A percentile compares a stretch with the other conserved stretches of the same genome.
phyloP scores from a whole-genome alignment of 2,888 invertebrate species.

The Chelonus formosanus region DNA sequence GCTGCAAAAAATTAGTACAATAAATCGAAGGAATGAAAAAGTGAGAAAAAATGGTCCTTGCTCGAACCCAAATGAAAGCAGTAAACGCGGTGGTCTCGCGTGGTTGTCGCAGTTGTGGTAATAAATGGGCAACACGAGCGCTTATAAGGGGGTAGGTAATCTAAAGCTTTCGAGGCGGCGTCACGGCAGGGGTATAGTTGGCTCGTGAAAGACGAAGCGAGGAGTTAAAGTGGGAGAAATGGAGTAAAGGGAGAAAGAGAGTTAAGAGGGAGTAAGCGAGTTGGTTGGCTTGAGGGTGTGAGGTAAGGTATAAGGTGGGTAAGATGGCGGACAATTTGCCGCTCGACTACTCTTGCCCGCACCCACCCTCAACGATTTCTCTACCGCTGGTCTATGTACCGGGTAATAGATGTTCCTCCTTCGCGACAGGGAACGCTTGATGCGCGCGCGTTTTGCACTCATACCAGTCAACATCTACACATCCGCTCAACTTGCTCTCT shows the following conservation, averaged over 20 bases:
- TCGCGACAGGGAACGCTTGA: slow-evolving; percentile 53
- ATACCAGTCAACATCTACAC: slow-evolving; percentile 36
- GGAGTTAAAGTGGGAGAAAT: slow-evolving; percentile 27
- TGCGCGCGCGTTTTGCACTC: slow-evolving; percentile 43
- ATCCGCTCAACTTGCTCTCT: slow-evolving; percentile 24
- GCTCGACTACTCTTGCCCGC: slow-evolving; percentile 64
- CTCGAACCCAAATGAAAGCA: slow-evolving; percentile 5
- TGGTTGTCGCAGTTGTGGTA: slow-evolving; percentile 3
- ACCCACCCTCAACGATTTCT: slow-evolving; percentile 47
- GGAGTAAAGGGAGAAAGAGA: slow-evolving; percentile 31
- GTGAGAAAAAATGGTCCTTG: neutral
- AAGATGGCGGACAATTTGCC: slow-evolving; percentile 66
- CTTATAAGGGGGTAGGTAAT: slow-evolving; percentile 64
- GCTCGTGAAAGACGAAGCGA: slow-evolving; percentile 34
- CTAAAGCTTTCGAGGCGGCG: slow-evolving; percentile 59
- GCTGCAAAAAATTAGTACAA: too few relatives aligned
- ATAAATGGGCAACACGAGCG: slow-evolving; percentile 65
- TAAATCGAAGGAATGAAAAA: too few relatives aligned
- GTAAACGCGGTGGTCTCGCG: slow-evolving; percentile 48
- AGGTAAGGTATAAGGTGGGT: slow-evolving; percentile 64
- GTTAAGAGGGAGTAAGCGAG: slow-evolving; percentile 20
- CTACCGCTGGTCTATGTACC: slow-evolving; percentile 52
- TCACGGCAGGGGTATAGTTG: slow-evolving; percentile 37
- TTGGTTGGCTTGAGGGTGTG: slow-evolving; percentile 47
- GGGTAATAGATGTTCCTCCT: slow-evolving; percentile 64